phyloP scores from a whole-genome alignment of 1,140 invertebrate genomes.

The Pseudobourletiella spinata region DNA sequence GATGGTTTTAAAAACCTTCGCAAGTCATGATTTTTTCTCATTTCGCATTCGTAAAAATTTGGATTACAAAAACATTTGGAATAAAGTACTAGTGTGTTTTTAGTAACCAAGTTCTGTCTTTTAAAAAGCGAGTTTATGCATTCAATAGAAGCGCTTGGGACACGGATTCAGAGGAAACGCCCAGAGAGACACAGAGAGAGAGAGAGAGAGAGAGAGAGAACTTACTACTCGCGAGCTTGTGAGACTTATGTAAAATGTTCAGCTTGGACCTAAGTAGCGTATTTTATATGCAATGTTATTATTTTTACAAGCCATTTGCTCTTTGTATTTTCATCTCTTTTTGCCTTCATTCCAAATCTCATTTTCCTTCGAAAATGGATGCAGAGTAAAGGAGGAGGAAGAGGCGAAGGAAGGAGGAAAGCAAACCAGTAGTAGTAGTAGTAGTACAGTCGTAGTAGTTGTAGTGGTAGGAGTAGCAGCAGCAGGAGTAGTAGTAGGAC shows the following conservation, averaged over 20 bases:
- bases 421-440: too few relatives aligned
- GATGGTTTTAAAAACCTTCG: slow-evolving; percentile 13
- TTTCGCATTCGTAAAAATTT: slow-evolving; percentile 31
- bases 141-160: slow-evolving; percentile 30
- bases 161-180: slow-evolving; percentile 12
- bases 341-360: slow-evolving; percentile 34
- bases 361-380: slow-evolving; percentile 35
- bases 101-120: slow-evolving; percentile 28
- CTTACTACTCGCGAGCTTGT: background rate
- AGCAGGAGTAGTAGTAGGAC: too few relatives aligned
- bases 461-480: too few relatives aligned
- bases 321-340: slow-evolving; percentile 36
- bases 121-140: slow-evolving; percentile 32
- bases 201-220: background rate
- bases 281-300: slow-evolving; percentile 37
- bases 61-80: slow-evolving; percentile 32
- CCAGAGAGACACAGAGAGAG: background rate
- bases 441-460: too few relatives aligned
- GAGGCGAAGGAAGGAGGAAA: slow-evolving; percentile 8
- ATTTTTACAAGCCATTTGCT: slow-evolving; percentile 37
- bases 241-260: slow-evolving; percentile 8
- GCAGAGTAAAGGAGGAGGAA: slow-evolving; percentile 11
- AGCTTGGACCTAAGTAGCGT: slow-evolving; percentile 30
- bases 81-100: slow-evolving; percentile 32
- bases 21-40: slow-evolving; percentile 32